Conservation (phyloP, 2,888 invertebrate genomes). For the Andrena bicolor region DNA sequence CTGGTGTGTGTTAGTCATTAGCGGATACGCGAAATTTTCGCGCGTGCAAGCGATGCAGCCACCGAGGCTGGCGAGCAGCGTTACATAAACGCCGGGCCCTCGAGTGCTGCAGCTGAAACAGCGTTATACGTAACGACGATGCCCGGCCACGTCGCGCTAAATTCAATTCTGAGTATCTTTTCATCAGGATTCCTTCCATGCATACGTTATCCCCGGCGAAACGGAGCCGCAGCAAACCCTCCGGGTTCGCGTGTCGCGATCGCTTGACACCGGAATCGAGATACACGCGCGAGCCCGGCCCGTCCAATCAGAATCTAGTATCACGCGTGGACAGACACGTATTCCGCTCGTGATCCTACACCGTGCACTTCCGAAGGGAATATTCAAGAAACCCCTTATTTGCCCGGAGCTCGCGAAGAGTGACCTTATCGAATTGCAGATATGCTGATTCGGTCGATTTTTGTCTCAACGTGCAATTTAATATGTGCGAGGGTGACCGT, state of each 20-base stretch:
- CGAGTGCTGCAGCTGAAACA: conserved; percentile 53
- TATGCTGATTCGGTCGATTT: background rate
- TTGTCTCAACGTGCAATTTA: background rate
- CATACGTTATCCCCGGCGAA: conserved; percentile 68
- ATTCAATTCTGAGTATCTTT: conserved; percentile 76
- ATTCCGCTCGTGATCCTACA: conserved; percentile 32
- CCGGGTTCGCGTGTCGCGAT: background rate
- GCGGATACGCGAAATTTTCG: conserved; percentile 36
- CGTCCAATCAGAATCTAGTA: conserved; percentile 35
- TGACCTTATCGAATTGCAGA: conserved; percentile 1
- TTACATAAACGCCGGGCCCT: conserved; percentile 61
- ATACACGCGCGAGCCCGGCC: conserved; percentile 13
- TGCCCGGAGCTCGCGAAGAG: background rate
- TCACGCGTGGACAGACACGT: conserved; percentile 35
- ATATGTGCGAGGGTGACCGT: no score
- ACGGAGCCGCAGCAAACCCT: conserved; percentile 28
- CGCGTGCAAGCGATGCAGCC: conserved; percentile 15
- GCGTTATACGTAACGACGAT: conserved; percentile 54
- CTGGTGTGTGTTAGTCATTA: conserved; percentile 20
- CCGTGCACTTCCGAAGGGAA: conserved; percentile 29
- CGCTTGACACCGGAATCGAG: conserved; percentile 29
- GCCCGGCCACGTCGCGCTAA: conserved; percentile 54
- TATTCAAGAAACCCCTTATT: conserved; percentile 35
- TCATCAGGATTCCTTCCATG: conserved; percentile 71
- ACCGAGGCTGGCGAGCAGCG: conserved; percentile 34